A percentile compares a stretch with the other conserved stretches of the same genome.
phyloP scores from a whole-genome alignment of 2,797 vertebrate species.

The Pseudomugil gertrudae region DNA sequence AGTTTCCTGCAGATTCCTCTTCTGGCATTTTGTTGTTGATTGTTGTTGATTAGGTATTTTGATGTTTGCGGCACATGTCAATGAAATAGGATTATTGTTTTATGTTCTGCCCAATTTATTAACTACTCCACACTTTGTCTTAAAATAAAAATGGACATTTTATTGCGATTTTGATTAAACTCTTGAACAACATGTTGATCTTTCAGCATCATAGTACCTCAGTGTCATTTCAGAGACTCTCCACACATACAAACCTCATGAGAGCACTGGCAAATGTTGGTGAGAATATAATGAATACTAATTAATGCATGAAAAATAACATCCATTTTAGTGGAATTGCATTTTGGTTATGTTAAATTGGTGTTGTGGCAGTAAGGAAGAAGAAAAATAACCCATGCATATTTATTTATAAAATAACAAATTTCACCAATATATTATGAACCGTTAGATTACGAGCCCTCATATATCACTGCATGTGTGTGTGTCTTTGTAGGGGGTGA shows the following conservation, averaged over 20 bases:
- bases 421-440: neutral
- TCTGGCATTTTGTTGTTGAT: conserved; percentile 18
- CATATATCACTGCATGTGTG: neutral
- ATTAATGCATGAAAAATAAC: neutral
- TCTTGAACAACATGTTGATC: neutral
- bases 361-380: neutral
- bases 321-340: neutral
- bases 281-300: neutral
- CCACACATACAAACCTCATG: neutral
- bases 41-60: neutral
- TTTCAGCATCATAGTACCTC: neutral
- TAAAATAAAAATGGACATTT: neutral
- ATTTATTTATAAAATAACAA: neutral
- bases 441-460: neutral
- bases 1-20: too few species aligned
- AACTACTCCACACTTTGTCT: neutral
- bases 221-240: neutral
- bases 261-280: neutral
- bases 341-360: neutral
- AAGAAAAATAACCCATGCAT: neutral
- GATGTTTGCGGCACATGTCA: conserved; percentile 9
- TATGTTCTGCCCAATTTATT: conserved; percentile 4
- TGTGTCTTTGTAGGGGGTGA: neutral
- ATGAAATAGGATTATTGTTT: neutral
- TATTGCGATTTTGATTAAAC: neutral